Conservation (phyloP, 2,888 invertebrate species). For the Falcaria lacertinaria region DNA sequence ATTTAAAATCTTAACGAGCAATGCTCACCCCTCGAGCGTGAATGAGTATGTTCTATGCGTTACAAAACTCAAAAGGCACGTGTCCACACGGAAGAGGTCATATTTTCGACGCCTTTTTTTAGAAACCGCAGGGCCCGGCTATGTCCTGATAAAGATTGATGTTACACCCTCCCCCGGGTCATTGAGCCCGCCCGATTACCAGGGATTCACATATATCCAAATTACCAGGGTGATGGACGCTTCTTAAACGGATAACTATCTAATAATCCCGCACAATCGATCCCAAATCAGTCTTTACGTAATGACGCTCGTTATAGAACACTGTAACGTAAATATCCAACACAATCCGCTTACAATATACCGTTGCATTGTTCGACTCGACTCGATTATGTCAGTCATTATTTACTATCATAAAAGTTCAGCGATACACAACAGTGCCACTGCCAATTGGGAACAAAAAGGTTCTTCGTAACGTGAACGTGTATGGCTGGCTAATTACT, state of each 20-base stretch:
- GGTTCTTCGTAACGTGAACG: slow-evolving; percentile 4
- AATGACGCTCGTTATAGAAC: slow-evolving; percentile 9
- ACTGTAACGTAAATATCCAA: slow-evolving; percentile 12
- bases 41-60: slow-evolving; percentile 2
- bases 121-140: slow-evolving; percentile 46
- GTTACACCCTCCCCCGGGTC: slow-evolving; percentile 53
- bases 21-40: not conserved
- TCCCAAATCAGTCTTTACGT: slow-evolving; percentile 19
- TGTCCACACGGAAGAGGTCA: slow-evolving; percentile 49
- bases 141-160: slow-evolving; percentile 75
- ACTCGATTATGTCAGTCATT: slow-evolving; percentile 2
- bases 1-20: not conserved
- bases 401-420: not conserved
- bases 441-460: not conserved
- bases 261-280: slow-evolving; percentile 34
- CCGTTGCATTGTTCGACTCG: slow-evolving; percentile 19
- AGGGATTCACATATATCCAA: slow-evolving; percentile 76
- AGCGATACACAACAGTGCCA: not conserved
- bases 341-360: slow-evolving; percentile 29
- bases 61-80: slow-evolving; percentile 28
- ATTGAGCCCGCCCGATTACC: slow-evolving; percentile 67
- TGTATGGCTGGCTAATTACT: slow-evolving; percentile 26
- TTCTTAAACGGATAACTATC: slow-evolving; percentile 64
- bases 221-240: slow-evolving; percentile 73
- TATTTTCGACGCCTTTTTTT: slow-evolving; percentile 61